Base-by-base conservation (phyloP, 53 echinoderm and acorn worm genomes). In the Pentamera pediparva region DNA sequence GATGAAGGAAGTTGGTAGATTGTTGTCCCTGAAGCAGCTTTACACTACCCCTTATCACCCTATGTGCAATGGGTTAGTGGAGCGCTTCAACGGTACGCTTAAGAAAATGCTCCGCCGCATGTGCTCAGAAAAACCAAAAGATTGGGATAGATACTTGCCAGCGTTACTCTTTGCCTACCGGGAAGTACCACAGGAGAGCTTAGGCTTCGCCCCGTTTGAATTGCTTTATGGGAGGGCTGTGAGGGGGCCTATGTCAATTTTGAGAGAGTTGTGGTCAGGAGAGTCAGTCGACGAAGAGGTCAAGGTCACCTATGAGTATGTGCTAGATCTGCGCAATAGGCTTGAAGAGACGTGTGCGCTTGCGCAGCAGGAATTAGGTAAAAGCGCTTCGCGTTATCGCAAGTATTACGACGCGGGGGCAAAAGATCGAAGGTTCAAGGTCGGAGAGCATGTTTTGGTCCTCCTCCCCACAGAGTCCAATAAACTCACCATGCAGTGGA, bases 381-480 rank as follows among this genome's bases (percentile, higher is more conserved):
- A 55, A 22, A 37, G 47, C 8, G 49, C 79, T 2, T 32, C 11
- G 15, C 43, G 70, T 25, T 79, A 79, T 56, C 43, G 64, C 5
- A 79, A 69, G 30, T 64, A 79, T 32, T 72, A 69, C 36, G 58
- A 80, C 43, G 59, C 56, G 8, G 37, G 45, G 32, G 60, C 60
- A 17, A 37, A 32, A 29, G 80, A 81, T 30, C 15, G 75, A 39
- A 59, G 64, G 39, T 75, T 74, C 31, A 59, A 41, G 25, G 6
- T 13, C 19, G 81, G 51, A 25, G 81, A 81, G 22, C 26, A 50
- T 33, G 81, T 81, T 9, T 63, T 75, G 24, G 27, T 81, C 35
- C 37, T 81, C 5, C 43, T 73, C 41, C 87, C 87, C 9, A 87
- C 78, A 33, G 76, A 81, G 18, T 43, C 35, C 13, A 87, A 81